These are phyloP conservation scores for Macquaria australasica DNA, from an alignment of 2,113 vertebrate genomes.

Conservation along the genomic window DNA sequence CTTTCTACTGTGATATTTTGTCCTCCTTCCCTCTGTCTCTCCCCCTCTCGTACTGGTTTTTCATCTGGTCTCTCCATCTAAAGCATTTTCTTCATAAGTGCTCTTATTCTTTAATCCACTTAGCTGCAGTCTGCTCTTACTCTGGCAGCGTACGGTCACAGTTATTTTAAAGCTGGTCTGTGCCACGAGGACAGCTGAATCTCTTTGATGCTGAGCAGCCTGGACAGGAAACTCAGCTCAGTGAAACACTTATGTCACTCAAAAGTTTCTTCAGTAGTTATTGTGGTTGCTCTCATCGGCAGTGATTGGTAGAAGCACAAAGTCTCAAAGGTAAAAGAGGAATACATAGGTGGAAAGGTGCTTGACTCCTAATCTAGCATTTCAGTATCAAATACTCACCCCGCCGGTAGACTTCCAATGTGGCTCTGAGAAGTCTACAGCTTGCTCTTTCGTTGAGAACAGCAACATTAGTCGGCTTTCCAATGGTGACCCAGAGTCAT, in stretches of 20 bases:
- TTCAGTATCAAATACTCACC: background rate
- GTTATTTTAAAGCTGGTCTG: slow-evolving; percentile 58
- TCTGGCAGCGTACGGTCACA: slow-evolving; percentile 36
- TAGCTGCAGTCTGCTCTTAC: slow-evolving; percentile 52
- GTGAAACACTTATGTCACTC: slow-evolving; percentile 47
- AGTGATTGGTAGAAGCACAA: slow-evolving; percentile 18
- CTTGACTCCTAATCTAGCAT: background rate
- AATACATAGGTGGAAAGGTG: background rate
- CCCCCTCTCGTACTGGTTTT: background rate
- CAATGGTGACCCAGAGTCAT: background rate
- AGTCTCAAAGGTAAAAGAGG: slow-evolving; percentile 8
- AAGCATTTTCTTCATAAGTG: slow-evolving; percentile 64
- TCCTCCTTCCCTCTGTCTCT: slow-evolving; percentile 24
- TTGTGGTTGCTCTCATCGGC: background rate
- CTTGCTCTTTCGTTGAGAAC: background rate
- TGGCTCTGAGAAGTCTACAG: background rate
- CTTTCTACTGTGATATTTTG: slow-evolving; percentile 57
- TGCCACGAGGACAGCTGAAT: slow-evolving; percentile 48
- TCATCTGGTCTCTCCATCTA: slow-evolving; percentile 44
- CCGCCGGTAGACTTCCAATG: background rate
- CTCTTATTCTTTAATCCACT: slow-evolving; percentile 75
- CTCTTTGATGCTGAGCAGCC: slow-evolving; percentile 61
- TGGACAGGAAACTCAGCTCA: slow-evolving; percentile 45
- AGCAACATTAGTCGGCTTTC: background rate
- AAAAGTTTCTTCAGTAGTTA: slow-evolving; percentile 36